Evolutionary conservation across 2,888 invertebrate genomes (phyloP).

Genomic region (Rotaria socialis): DNA sequence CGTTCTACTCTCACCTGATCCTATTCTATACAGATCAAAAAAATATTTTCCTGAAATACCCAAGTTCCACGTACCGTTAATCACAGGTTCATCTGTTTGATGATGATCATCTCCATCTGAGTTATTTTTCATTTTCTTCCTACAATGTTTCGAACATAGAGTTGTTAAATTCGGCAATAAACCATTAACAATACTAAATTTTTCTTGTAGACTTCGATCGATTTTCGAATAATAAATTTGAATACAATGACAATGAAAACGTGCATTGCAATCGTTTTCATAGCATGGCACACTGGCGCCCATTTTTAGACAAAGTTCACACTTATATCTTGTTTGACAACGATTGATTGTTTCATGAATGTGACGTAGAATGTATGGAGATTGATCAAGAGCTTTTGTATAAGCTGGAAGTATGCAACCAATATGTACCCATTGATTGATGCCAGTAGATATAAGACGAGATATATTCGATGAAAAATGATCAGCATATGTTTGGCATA

Average conservation of each 20-base stretch:
- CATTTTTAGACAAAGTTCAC: not conserved
- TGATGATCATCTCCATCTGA: not conserved
- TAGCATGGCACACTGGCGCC: not conserved
- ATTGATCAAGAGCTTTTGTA: not conserved
- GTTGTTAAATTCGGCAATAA: slow-evolving; percentile 4
- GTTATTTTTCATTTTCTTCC: not conserved
- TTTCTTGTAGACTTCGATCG: not conserved
- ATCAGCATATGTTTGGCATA: slow-evolving; percentile 7
- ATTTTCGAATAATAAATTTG: not conserved
- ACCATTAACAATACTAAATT: not conserved
- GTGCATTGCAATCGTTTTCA: not conserved
- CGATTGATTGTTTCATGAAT: not conserved
- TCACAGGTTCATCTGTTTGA: too few relatives aligned
- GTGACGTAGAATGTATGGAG: not conserved
- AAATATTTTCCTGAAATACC: too few relatives aligned
- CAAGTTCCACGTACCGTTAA: not conserved
- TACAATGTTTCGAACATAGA: not conserved
- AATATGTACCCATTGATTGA: slow-evolving; percentile 11
- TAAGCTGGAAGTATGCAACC: not conserved
- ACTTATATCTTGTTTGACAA: slow-evolving; percentile 1
- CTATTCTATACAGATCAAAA: too few relatives aligned
- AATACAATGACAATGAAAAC: not conserved
- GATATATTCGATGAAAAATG: not conserved
- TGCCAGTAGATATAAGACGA: slow-evolving; percentile 4
- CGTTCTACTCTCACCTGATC: too few relatives aligned